Evolutionary conservation across 2,797 vertebrate species (phyloP).

Genomic region (Craterocephalus amniculus): DNA sequence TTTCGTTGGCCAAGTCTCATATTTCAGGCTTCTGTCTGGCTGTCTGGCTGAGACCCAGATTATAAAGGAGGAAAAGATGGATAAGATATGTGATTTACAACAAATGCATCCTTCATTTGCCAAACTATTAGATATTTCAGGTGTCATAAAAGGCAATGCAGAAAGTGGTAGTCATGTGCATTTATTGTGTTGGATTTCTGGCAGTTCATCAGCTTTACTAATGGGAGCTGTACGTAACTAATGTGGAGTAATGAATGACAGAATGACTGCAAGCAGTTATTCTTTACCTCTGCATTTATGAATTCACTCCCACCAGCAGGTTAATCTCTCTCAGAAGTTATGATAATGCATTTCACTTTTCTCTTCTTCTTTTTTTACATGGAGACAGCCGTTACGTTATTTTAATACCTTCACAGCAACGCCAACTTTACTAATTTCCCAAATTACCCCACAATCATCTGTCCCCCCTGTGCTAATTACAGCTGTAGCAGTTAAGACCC

Average conservation of each 20-base stretch:
- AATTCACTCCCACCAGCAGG: background rate
- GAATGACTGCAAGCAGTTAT: background rate
- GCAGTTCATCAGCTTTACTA: background rate
- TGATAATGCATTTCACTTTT: too few relatives aligned
- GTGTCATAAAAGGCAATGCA: too few relatives aligned
- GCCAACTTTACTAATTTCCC: constrained; percentile 46
- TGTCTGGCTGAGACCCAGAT: background rate
- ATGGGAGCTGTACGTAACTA: background rate
- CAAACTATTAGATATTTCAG: too few relatives aligned
- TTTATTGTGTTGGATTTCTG: background rate
- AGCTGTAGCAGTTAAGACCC: constrained; percentile 54
- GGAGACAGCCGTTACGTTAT: background rate
- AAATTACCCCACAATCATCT: constrained; percentile 60
- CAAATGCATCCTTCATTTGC: too few relatives aligned
- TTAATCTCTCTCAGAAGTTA: background rate
- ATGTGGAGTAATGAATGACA: background rate
- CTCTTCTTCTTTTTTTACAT: too few relatives aligned
- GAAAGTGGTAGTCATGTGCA: too few relatives aligned
- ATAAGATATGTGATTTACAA: too few relatives aligned
- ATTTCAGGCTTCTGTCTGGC: background rate
- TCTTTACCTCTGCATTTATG: background rate
- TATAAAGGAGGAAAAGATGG: too few relatives aligned
- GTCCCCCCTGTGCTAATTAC: constrained; percentile 59
- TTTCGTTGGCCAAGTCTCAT: background rate
- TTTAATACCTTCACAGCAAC: constrained; percentile 36